A percentile compares a stretch with the other conserved stretches of the same genome.
Evolutionary conservation across 2,888 invertebrate genomes (phyloP).

Genomic region (Athripsodes cinereus): DNA sequence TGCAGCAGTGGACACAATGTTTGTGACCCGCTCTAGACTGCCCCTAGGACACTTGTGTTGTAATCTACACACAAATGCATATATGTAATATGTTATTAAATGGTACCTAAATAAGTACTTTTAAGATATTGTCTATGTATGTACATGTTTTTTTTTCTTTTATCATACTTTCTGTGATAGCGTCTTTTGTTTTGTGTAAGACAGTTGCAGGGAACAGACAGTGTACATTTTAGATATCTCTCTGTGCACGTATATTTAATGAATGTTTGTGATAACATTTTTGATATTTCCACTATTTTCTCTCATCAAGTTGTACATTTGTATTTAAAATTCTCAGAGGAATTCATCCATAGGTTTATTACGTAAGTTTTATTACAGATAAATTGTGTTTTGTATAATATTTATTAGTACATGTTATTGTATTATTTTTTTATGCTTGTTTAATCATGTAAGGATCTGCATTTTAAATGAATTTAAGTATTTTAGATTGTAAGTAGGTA

Average conservation of each 20-base stretch:
- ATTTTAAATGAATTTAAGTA: constrained; percentile 25
- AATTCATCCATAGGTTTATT: constrained; percentile 12
- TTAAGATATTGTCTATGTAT: constrained; percentile 14
- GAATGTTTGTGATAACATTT: constrained; percentile 14
- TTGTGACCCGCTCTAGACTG: constrained; percentile 13
- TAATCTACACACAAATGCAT: too few relatives aligned
- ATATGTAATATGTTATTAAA: too few relatives aligned
- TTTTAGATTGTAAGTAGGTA: constrained; percentile 12
- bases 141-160: constrained; percentile 22
- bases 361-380: constrained; percentile 7
- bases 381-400: constrained; percentile 27
- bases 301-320: constrained; percentile 16
- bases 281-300: constrained; percentile 15
- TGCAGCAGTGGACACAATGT: too few relatives aligned
- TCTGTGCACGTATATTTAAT: constrained; percentile 7
- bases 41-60: constrained; percentile 14
- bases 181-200: constrained; percentile 21
- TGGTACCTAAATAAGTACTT: constrained; percentile 6
- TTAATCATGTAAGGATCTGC: constrained; percentile 28
- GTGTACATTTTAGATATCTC: constrained; percentile 21
- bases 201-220: constrained; percentile 11
- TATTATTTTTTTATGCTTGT: constrained; percentile 25
- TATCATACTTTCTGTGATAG: constrained; percentile 28
- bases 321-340: constrained; percentile 22
- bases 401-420: constrained; percentile 24